Conservation (phyloP, 2,113 vertebrate genomes). For the Cettia cetti region DNA sequence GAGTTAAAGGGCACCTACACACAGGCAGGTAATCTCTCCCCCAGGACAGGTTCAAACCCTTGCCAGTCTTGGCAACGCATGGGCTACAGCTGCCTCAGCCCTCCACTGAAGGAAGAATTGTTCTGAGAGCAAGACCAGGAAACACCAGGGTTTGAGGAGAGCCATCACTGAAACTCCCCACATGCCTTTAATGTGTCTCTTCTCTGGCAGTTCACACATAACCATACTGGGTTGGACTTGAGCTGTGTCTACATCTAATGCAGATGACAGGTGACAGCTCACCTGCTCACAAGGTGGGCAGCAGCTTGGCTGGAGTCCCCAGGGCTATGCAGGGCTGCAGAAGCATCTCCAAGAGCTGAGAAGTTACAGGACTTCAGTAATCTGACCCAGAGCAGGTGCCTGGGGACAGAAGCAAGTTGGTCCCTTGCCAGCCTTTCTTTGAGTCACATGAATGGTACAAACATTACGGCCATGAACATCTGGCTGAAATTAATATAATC, state of each 20-base stretch:
- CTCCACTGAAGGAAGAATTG: rapidly evolving
- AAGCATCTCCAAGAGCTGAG: background rate
- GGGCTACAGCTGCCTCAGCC: background rate
- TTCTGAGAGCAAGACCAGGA: background rate
- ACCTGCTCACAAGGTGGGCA: background rate
- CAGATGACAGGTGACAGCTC: background rate
- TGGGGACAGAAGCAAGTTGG: background rate
- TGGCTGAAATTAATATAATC: background rate
- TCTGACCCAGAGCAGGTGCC: background rate
- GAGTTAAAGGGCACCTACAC: background rate
- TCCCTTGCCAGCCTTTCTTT: background rate
- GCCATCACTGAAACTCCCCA: background rate
- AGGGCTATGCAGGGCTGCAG: rapidly evolving
- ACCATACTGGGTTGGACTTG: background rate
- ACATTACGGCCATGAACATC: background rate
- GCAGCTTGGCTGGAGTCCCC: background rate
- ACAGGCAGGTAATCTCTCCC: background rate
- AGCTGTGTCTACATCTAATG: rapidly evolving
- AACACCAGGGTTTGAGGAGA: background rate
- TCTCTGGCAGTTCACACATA: background rate
- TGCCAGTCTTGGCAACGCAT: rapidly evolving
- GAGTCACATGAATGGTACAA: background rate
- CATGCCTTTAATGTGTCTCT: rapidly evolving
- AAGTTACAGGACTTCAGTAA: background rate
- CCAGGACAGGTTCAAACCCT: background rate